Percentiles rank a stretch among this genome's conserved stretches.
Evolutionary conservation across 37 sponge, comb jelly and placozoan species (phyloP).

Genomic region (Agelas oroides): DNA sequence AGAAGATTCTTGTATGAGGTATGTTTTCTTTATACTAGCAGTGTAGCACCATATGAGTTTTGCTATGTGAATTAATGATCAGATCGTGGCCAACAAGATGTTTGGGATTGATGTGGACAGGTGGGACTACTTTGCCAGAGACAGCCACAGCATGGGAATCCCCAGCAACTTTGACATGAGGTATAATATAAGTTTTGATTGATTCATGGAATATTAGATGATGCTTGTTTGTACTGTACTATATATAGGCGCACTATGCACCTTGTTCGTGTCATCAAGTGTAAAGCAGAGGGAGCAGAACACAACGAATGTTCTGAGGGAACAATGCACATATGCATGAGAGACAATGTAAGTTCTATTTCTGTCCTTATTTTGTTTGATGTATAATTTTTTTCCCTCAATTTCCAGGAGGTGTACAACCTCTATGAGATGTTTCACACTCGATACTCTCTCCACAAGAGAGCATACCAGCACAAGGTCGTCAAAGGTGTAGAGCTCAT

Average conservation of each 20-base stretch:
- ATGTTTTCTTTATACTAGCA: neutral
- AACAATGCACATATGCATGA: slow-evolving; percentile 78
- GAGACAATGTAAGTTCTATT: slow-evolving; percentile 80
- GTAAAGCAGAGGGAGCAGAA: neutral
- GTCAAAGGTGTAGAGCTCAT: slow-evolving; percentile 79
- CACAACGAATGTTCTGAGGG: neutral
- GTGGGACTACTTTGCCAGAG: too few species aligned
- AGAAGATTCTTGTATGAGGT: slow-evolving; percentile 98
- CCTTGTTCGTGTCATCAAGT: too few species aligned
- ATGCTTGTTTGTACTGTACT: neutral
- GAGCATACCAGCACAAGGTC: slow-evolving; percentile 97
- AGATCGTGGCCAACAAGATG: slow-evolving; percentile 96
- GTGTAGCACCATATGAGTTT: neutral
- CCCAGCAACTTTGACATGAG: slow-evolving; percentile 85
- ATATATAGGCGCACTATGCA: too few species aligned
- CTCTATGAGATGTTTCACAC: slow-evolving; percentile 98
- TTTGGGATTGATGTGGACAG: slow-evolving; percentile 98
- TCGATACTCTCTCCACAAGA: slow-evolving; percentile 78
- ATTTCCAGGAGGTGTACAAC: slow-evolving; percentile 91
- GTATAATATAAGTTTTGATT: too few species aligned
- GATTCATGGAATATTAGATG: too few species aligned
- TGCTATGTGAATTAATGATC: neutral
- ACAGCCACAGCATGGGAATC: slow-evolving; percentile 91
- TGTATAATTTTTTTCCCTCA: too few species aligned
- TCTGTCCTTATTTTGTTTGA: too few species aligned